A percentile compares a stretch with the other conserved stretches of the same genome.
Evolutionary conservation across 92 coral and sea anemone species (phyloP).

Genomic region (Porites divaricata): DNA sequence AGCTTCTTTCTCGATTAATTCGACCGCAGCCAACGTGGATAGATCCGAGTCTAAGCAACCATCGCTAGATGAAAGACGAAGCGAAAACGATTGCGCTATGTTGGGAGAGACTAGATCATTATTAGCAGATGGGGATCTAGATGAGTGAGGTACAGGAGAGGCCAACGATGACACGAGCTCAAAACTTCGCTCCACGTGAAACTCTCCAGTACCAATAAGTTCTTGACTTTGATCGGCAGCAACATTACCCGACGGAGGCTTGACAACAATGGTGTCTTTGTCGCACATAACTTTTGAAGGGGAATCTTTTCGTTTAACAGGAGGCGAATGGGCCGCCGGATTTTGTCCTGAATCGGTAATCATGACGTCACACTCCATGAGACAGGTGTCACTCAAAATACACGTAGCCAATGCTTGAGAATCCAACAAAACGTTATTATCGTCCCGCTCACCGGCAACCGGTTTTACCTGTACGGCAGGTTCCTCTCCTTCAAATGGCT

Average conservation of each 20-base stretch:
- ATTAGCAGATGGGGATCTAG: neutral
- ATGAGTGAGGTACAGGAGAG: slow-evolving; percentile 17
- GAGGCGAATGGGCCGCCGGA: slow-evolving; percentile 9
- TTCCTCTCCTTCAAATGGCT: slow-evolving; percentile 73
- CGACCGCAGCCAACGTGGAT: slow-evolving; percentile 66
- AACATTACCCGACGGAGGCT: neutral
- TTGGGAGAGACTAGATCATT: slow-evolving; percentile 11
- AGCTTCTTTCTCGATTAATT: slow-evolving; percentile 61
- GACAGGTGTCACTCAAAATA: slow-evolving; percentile 84
- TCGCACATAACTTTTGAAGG: neutral
- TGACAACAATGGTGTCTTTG: neutral
- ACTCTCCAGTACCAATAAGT: slow-evolving; percentile 55
- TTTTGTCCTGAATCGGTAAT: neutral
- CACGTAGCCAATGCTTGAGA: slow-evolving; percentile 67
- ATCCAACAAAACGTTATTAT: slow-evolving; percentile 29
- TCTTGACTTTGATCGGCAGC: slow-evolving; percentile 34
- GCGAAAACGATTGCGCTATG: slow-evolving; percentile 68
- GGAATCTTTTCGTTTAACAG: neutral
- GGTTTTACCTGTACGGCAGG: slow-evolving; percentile 2
- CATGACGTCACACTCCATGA: slow-evolving; percentile 68
- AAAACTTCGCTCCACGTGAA: slow-evolving; percentile 32
- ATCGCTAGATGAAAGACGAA: slow-evolving; percentile 75
- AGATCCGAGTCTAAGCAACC: slow-evolving; percentile 78
- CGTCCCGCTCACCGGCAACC: neutral
- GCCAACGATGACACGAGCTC: slow-evolving; percentile 22